A percentile compares a stretch with the other conserved stretches of the same genome.
phyloP scores from a whole-genome alignment of 2,888 invertebrate genomes.

The Tachina fera region DNA sequence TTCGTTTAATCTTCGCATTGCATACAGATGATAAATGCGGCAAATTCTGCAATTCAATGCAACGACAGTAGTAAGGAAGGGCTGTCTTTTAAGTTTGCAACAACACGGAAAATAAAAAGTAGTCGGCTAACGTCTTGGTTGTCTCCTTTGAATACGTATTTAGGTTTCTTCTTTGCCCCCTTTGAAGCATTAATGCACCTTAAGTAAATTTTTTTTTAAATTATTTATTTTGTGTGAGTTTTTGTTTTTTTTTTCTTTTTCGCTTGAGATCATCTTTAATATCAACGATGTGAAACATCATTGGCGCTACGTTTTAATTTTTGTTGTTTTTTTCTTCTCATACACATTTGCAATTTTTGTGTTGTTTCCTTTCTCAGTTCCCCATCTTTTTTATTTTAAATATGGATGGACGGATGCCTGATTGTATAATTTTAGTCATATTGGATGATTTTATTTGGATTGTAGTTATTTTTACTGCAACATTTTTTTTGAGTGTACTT shows the following conservation, averaged over 20 bases:
- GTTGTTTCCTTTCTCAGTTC: conserved; percentile 24
- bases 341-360: conserved; percentile 31
- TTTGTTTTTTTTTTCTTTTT: conserved; percentile 9
- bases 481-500: not conserved
- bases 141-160: conserved; percentile 33
- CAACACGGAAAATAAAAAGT: conserved; percentile 20
- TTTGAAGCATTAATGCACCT: conserved; percentile 52
- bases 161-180: conserved; percentile 35
- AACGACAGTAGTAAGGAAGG: conserved; percentile 64
- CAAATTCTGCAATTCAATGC: conserved; percentile 50
- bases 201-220: conserved; percentile 26
- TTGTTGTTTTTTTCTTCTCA: conserved; percentile 11
- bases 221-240: too few relatives aligned
- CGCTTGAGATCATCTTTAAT: conserved; percentile 69
- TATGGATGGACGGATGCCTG: conserved; percentile 49
- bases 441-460: conserved; percentile 38
- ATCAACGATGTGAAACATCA: conserved; percentile 70
- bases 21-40: conserved; percentile 58
- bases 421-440: conserved; percentile 36
- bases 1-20: conserved; percentile 59
- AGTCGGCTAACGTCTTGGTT: conserved; percentile 29
- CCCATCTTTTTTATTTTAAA: conserved; percentile 33
- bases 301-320: conserved; percentile 68
- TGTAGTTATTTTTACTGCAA: conserved; percentile 2
- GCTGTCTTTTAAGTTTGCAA: conserved; percentile 52